Evolutionary conservation across 2,797 vertebrate genomes (phyloP), one percentile per base, ranked within the genome.

Genomic region (Xiphorhynchus erythropygius): DNA sequence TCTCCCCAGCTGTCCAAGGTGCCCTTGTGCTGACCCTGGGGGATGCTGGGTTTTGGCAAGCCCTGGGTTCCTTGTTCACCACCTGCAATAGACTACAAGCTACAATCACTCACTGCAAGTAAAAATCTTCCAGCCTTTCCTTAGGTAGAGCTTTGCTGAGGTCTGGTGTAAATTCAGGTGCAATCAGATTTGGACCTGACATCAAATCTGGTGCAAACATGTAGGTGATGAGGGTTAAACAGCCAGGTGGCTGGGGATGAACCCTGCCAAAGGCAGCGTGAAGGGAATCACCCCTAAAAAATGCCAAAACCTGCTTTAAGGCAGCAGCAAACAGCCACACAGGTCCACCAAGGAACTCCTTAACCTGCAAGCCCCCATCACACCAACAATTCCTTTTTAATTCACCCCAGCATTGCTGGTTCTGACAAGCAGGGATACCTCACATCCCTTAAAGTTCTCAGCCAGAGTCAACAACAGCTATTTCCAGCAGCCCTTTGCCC

Each of bases 1-100:
- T 78, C 70, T 67, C 89, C 74, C 85, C 92, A 89, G 74, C 90
- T 94, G 87, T 68, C 87, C 55, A 32, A 67, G 73, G 69, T 59
- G 70, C 65, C 81, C 92, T 64, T 27, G 19, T n/a, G 57, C 74
- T 94, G 81, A 81, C 74, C 81, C 62, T 44, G 39, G 7, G 35
- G 4, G 28, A 24, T 74, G 70, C 50, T 32, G 15, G 37, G 59
- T 84, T 89, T 81, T 81, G 62, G 65, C 77, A 86, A 89, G 60
- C 67, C 49, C 50, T 13, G 14, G 35, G 37, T 55, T 76, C 39
- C 42, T 78, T 28, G 11, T 82, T 93, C 57, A 18, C 62, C 70
- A 64, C 84, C 60, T 86, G 62, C 25, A 35, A 21, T 47, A 65
- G 60, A 32, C 87, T 56, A 23, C 0, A 3, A 75, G 41, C 56